Evolutionary conservation across 2,797 vertebrate species (phyloP).

Genomic region (Emys orbicularis): DNA sequence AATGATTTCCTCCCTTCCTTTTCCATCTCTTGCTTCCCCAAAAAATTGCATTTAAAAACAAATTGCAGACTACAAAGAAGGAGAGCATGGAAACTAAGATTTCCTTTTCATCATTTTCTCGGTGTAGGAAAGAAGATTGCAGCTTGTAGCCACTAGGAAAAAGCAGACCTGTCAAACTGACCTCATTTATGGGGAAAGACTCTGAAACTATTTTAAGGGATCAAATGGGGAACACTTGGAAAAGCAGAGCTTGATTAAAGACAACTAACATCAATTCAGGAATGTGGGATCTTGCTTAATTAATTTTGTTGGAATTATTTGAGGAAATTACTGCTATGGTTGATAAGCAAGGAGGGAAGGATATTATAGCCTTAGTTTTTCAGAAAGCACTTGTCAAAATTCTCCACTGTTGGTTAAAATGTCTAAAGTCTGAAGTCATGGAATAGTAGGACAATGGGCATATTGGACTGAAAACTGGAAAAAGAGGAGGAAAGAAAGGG

Average conservation of each 20-base stretch:
- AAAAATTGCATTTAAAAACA: constrained; percentile 22
- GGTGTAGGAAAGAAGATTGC: background rate
- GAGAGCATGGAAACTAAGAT: constrained; percentile 23
- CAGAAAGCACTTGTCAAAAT: constrained; percentile 78
- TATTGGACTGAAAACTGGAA: constrained; percentile 77
- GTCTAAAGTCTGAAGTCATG: constrained; percentile 82
- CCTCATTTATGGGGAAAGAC: constrained; percentile 62
- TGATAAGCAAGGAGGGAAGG: constrained; percentile 69
- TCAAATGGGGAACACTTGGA: constrained; percentile 82
- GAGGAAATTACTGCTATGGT: constrained; percentile 81
- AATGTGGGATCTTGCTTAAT: constrained; percentile 82
- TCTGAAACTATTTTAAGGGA: constrained; percentile 73
- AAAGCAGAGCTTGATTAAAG: constrained; percentile 85
- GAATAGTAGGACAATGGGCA: constrained; percentile 76
- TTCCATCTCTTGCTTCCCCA: background rate
- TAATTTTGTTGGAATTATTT: constrained; percentile 85
- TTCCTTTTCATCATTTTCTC: constrained; percentile 6
- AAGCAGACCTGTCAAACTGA: constrained; percentile 62
- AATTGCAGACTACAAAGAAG: background rate
- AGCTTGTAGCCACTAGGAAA: constrained; percentile 53
- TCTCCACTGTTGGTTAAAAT: constrained; percentile 82
- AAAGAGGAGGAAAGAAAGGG: constrained; percentile 72
- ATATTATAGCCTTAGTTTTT: constrained; percentile 77
- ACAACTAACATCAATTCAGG: constrained; percentile 82
- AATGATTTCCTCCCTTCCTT: background rate